Base-by-base conservation (phyloP, 2,113 vertebrate species). In the Megalops atlanticus region DNA sequence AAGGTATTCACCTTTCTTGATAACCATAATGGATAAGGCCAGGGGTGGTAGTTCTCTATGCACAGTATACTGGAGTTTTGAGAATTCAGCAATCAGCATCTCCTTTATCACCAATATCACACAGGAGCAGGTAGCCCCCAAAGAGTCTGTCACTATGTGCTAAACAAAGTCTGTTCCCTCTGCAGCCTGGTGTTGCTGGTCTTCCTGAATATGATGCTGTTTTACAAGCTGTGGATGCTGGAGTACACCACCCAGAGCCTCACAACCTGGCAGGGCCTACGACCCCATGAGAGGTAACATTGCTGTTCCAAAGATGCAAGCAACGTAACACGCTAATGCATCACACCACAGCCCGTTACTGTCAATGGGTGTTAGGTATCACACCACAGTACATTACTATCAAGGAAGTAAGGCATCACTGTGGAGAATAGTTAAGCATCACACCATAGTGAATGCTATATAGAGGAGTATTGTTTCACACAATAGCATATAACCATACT, bases 221-320 rank as follows among this genome's bases (percentile, higher is more conserved):
- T 99, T 92, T 99, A 99, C 91, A 99, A 99, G 71, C 95, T 99
- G 87, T 99, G 98, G 98, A 97, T 97, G 96, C 89, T 99, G 92
- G 98, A 99, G 80, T 96, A 98, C 24, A 97, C 97, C 39, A 96
- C 97, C 0, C 98, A 99, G 92, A 97, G 95, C 1, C 95, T 98
- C 64, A 97, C 96, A 0, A 95, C 96, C 0, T 99, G 97, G 98
- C 97, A 99, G 91, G 95, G 97, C 43, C 92, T 99, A 72, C 89
- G 95, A 84, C 93, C 98, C 54, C 97, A 97, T 47, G 97, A 99
- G 85, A 98, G 97, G 98, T 99, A 96, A 33, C 12, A 38, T 68
- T n/a, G n/a, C n/a, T n/a, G n/a, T n/a, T 85, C 0, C 4, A 43
- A 45, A 70, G 33, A 78, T 43, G 72, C 47, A 21, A 18, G 41